A percentile compares a stretch with the other conserved stretches of the same genome.
These are phyloP conservation scores for Drymodes brunneopygia DNA, from an alignment of 2,113 vertebrate genomes.

Conservation along the genomic window DNA sequence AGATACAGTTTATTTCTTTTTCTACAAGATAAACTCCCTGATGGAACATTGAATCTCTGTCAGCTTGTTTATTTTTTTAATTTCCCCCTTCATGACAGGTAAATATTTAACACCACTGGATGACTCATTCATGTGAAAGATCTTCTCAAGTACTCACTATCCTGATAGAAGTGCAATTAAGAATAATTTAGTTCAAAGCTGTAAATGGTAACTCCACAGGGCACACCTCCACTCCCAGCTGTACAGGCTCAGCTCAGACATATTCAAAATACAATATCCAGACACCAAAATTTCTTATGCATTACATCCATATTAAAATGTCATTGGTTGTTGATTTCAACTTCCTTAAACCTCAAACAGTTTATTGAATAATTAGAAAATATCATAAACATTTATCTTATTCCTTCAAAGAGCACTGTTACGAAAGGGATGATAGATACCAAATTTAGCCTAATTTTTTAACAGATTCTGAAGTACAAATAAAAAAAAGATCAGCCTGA, in stretches of 20 bases:
- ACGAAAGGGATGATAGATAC: not conserved
- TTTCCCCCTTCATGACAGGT: not conserved
- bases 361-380: not conserved
- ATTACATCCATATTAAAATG: not conserved
- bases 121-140: not conserved
- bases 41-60: not conserved
- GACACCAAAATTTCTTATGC: not conserved
- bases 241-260: not conserved
- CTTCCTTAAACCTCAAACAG: not conserved
- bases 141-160: not conserved
- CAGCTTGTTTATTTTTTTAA: not conserved
- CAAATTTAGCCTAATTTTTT: not conserved
- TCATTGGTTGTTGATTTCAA: not conserved
- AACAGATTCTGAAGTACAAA: not conserved
- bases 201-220: not conserved
- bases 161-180: not conserved
- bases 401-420: not conserved
- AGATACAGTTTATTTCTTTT: not conserved
- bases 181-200: not conserved
- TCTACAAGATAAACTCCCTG: not conserved
- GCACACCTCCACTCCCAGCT: not conserved
- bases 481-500: not conserved
- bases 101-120: not conserved
- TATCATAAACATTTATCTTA: fast-evolving
- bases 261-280: not conserved